Percentiles rank a stretch among this genome's conserved stretches.
phyloP scores from a whole-genome alignment of 2,797 vertebrate species.

The Dendrocincla fuliginosa region DNA sequence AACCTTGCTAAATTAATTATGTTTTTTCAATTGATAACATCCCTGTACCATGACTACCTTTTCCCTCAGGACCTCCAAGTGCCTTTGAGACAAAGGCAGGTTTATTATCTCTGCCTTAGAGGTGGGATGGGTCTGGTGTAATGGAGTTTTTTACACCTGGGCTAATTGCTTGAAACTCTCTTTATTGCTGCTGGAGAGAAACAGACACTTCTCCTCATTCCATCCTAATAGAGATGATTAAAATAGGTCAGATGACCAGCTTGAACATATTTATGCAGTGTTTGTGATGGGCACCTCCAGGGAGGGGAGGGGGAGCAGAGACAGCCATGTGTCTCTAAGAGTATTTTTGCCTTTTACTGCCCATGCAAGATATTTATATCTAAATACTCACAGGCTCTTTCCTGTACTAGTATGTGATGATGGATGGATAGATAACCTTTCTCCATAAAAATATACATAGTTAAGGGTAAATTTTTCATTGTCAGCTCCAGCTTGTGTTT shows the following conservation, averaged over 20 bases:
- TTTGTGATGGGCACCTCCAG: background rate
- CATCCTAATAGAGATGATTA: background rate
- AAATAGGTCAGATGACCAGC: background rate
- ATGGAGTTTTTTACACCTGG: background rate
- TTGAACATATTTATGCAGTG: background rate
- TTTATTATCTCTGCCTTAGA: background rate
- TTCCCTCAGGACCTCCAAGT: background rate
- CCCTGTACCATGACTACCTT: background rate
- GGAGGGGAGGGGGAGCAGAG: background rate
- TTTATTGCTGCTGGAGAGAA: background rate
- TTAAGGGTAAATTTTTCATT: constrained; percentile 20
- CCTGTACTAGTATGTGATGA: constrained; percentile 13
- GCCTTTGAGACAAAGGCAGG: background rate
- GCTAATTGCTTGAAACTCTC: background rate
- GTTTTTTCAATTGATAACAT: background rate
- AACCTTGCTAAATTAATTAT: background rate
- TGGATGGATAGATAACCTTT: constrained; percentile 49
- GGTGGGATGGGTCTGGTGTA: background rate
- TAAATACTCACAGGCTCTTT: constrained; percentile 18
- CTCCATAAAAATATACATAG: constrained; percentile 21
- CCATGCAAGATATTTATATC: background rate
- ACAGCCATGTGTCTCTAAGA: accelerated
- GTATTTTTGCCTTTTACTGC: background rate
- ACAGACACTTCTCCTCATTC: background rate
- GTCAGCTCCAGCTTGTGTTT: background rate